Evolutionary conservation across 2,888 invertebrate species (phyloP), one percentile per base, ranked within the genome.

Genomic region (Agelastica alni): DNA sequence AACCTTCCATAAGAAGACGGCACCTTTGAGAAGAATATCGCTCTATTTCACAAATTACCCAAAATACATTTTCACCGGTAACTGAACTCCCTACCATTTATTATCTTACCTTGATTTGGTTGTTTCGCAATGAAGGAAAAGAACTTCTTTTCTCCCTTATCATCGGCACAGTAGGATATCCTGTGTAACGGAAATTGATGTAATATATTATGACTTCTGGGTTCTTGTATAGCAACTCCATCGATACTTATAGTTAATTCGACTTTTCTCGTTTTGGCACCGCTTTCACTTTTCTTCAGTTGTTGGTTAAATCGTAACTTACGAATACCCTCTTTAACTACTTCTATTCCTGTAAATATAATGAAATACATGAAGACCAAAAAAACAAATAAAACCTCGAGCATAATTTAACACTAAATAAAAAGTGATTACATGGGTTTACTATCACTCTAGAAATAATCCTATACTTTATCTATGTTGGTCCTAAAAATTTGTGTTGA

Each of bases 81-180:
- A n/a, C n/a, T n/a, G n/a, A n/a, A n/a, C n/a, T n/a, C n/a, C n/a
- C n/a, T n/a, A n/a, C n/a, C n/a, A n/a, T n/a, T n/a, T n/a, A n/a
- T n/a, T n/a, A n/a, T n/a, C 58, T 65, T 62, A 76, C 75, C 75
- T 71, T 76, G 74, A 62, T 70, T 73, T 20, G 75, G 72, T 68
- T 88, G 87, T 76, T 94, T 94, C 30, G 93, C 95, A 61, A 96
- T 94, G 77, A 95, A 96, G 5, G 93, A 93, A 79, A 98, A 96
- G 80, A 96, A 96, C 68, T 93, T 91, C 77, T 96, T 97, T 67
- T 96, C 96, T 45, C 95, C 93, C 75, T 98, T 98, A 78, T 98
- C 98, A 75, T 98, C 98, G 1, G 98, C 97, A 80, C 97, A 98
- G 79, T 98, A 98, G 1, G 96, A 97, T 79, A 98, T 98, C 79